Conservation (phyloP, 2,888 invertebrate species). For the Drosophila formosana region DNA sequence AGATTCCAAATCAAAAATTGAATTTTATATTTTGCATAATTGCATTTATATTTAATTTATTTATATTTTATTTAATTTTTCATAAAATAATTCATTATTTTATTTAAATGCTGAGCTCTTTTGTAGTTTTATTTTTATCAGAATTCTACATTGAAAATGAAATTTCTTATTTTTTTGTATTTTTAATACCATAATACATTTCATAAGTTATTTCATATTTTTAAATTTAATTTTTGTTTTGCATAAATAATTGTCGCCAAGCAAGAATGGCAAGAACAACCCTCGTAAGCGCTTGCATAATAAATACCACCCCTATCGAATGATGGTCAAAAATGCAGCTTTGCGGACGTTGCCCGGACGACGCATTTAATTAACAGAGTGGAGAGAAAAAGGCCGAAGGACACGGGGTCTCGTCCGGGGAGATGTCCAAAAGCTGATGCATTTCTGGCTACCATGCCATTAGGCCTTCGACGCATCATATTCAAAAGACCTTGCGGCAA, state of each 20-base stretch:
- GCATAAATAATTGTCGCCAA: background rate
- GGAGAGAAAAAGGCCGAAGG: background rate
- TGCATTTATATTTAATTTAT: too few relatives aligned
- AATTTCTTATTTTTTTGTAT: too few relatives aligned
- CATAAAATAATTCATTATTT: too few relatives aligned
- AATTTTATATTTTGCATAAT: too few relatives aligned
- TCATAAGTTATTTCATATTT: too few relatives aligned
- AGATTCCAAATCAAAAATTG: too few relatives aligned
- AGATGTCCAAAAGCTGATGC: slow-evolving; percentile 48
- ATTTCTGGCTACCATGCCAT: slow-evolving; percentile 44
- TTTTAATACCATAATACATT: too few relatives aligned
- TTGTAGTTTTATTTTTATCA: too few relatives aligned
- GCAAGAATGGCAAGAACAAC: slow-evolving; percentile 2
- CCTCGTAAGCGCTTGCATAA: slow-evolving; percentile 20
- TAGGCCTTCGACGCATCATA: slow-evolving; percentile 57
- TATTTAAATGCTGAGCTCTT: too few relatives aligned
- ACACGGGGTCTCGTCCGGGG: background rate
- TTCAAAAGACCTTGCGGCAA: slow-evolving; percentile 48
- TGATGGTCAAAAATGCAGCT: slow-evolving; percentile 51
- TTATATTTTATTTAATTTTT: too few relatives aligned
- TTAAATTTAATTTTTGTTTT: background rate
- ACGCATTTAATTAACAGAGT: slow-evolving; percentile 72
- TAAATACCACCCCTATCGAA: slow-evolving; percentile 41
- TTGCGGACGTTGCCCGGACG: slow-evolving; percentile 39
- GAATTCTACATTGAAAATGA: too few relatives aligned